Conservation (phyloP, 1,140 invertebrate species). For the Ridgeia piscesae region DNA sequence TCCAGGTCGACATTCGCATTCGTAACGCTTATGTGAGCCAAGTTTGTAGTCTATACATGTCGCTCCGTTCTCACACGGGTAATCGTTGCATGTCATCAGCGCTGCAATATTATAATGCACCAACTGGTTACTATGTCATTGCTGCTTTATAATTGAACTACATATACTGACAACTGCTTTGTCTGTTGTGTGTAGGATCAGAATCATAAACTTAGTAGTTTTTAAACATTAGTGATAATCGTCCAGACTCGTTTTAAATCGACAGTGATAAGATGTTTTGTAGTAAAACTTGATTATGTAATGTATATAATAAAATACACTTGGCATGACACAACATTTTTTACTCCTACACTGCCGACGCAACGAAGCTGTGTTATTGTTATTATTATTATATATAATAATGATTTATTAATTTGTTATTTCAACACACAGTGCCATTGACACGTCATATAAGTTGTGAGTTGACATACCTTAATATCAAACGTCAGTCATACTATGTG, state of each 20-base stretch:
- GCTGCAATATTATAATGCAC: background rate
- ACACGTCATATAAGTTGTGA: no score
- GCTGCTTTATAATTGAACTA: background rate
- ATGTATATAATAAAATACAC: no score
- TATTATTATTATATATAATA: background rate
- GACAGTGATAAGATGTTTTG: no score
- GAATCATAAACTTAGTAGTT: background rate
- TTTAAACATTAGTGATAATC: background rate
- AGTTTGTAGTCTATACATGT: background rate
- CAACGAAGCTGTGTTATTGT: background rate
- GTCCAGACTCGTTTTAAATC: no score
- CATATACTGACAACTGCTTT: background rate
- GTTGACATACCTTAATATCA: no score
- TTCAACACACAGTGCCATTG: background rate
- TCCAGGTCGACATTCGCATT: background rate
- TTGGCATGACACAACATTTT: background rate
- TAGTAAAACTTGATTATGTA: no score
- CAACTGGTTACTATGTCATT: background rate
- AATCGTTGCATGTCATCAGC: background rate
- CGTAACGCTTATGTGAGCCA: background rate
- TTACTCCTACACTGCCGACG: background rate
- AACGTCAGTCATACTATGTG: background rate
- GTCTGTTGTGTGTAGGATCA: background rate
- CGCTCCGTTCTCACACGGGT: background rate
- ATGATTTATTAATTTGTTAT: background rate